These are phyloP conservation scores for Etheostoma cragini DNA, from an alignment of 2,113 vertebrate species.

Conservation along the genomic window DNA sequence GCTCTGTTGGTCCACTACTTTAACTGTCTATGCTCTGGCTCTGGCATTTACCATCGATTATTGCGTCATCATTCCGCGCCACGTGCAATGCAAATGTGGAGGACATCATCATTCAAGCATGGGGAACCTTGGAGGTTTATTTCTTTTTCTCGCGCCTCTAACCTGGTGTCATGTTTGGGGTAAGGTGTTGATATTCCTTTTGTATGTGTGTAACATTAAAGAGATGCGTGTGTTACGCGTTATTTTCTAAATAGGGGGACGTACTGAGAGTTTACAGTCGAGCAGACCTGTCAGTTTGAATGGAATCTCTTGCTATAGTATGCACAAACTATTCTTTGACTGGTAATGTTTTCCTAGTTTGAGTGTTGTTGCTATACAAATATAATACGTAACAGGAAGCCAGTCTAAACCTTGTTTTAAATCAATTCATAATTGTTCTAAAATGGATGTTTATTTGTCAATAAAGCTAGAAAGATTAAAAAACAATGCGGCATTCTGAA, in stretches of 20 bases:
- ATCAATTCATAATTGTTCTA: not conserved
- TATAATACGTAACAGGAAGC: not conserved
- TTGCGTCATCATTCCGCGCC: slow-evolving; percentile 76
- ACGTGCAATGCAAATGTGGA: not conserved
- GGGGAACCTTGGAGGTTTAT: slow-evolving; percentile 65
- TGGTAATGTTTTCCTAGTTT: not conserved
- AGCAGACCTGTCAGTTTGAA: slow-evolving; percentile 19
- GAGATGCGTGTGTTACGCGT: not conserved
- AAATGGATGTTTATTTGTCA: not conserved
- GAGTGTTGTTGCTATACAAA: not conserved
- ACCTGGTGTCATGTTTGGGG: slow-evolving; percentile 30
- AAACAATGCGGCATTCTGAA: not conserved
- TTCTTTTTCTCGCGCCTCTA: slow-evolving; percentile 30
- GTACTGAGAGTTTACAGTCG: not conserved
- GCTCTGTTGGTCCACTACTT: too few relatives aligned
- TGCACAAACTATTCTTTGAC: not conserved
- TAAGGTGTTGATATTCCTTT: not conserved
- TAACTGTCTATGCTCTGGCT: too few relatives aligned
- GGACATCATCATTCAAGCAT: slow-evolving; percentile 63
- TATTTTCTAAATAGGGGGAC: not conserved
- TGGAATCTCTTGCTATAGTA: slow-evolving; percentile 9
- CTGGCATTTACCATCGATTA: not conserved
- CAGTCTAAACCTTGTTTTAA: not conserved
- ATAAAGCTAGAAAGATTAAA: not conserved
- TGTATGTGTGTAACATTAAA: not conserved